Percentiles rank a stretch among this genome's conserved stretches.
These are phyloP conservation scores for Trogon surrucura DNA, from an alignment of 2,113 vertebrate genomes.

Conservation along the genomic window DNA sequence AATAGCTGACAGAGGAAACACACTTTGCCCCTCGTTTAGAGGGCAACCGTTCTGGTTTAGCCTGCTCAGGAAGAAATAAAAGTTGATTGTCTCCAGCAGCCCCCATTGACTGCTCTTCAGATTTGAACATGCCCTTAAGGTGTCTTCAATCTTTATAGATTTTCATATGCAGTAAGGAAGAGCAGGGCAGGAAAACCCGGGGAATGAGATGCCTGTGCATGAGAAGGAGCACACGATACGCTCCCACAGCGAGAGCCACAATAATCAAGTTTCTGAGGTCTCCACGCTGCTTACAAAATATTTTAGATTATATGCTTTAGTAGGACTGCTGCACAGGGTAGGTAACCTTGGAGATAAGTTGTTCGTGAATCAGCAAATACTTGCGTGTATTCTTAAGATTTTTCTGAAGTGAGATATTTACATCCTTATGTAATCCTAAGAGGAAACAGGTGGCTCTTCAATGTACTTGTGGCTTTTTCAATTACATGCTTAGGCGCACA, in stretches of 20 bases:
- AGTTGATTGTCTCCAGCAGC: not conserved
- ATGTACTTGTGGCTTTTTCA: slow-evolving; percentile 12
- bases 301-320: not conserved
- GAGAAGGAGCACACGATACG: not conserved
- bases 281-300: not conserved
- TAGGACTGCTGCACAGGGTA: not conserved
- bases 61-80: not conserved
- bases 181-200: not conserved
- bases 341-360: slow-evolving; percentile 34
- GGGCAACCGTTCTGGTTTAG: not conserved
- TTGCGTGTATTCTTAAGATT: not conserved
- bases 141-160: not conserved
- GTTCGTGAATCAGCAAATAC: slow-evolving; percentile 39
- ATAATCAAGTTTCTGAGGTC: not conserved
- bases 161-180: not conserved
- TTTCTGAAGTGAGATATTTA: not conserved
- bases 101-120: not conserved
- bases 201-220: not conserved
- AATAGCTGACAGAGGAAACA: not conserved
- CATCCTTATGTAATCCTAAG: slow-evolving; percentile 11
- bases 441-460: slow-evolving; percentile 24
- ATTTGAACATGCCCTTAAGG: not conserved
- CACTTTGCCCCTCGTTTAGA: not conserved
- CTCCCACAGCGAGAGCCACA: not conserved
- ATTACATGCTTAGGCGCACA: not conserved